phyloP scores from a whole-genome alignment of 2,888 invertebrate genomes.

The Clivina fossor region DNA sequence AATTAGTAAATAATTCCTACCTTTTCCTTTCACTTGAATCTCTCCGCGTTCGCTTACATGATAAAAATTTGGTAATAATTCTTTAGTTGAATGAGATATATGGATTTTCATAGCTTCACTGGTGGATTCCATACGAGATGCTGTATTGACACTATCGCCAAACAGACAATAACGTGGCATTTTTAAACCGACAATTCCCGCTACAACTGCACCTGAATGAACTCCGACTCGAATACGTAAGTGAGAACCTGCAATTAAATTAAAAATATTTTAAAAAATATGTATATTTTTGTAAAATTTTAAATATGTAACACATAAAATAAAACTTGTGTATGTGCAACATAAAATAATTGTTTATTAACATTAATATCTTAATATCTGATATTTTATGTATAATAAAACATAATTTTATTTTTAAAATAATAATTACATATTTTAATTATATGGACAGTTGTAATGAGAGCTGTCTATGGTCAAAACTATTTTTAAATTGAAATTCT shows the following conservation, averaged over 20 bases:
- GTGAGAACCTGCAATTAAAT: conserved; percentile 65
- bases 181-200: conserved; percentile 91
- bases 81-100: conserved; percentile 85
- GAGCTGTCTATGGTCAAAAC: too few relatives aligned
- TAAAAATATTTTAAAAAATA: background rate
- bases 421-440: too few relatives aligned
- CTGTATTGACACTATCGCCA: conserved; percentile 89
- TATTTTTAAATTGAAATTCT: too few relatives aligned
- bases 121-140: conserved; percentile 90
- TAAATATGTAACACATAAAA: background rate
- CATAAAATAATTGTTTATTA: too few relatives aligned
- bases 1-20: too few relatives aligned
- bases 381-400: too few relatives aligned
- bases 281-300: background rate
- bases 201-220: conserved; percentile 89
- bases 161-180: conserved; percentile 89
- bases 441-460: too few relatives aligned
- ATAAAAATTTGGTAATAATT: conserved; percentile 73
- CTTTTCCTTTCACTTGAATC: conserved; percentile 89
- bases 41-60: conserved; percentile 77
- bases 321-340: too few relatives aligned
- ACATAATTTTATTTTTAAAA: too few relatives aligned
- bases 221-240: conserved; percentile 83
- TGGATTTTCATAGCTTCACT: conserved; percentile 93
- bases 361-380: too few relatives aligned